Evolutionary conservation across 1,140 invertebrate species (phyloP), one percentile per base, ranked within the genome.

Genomic region (Zaprionus vittiger): DNA sequence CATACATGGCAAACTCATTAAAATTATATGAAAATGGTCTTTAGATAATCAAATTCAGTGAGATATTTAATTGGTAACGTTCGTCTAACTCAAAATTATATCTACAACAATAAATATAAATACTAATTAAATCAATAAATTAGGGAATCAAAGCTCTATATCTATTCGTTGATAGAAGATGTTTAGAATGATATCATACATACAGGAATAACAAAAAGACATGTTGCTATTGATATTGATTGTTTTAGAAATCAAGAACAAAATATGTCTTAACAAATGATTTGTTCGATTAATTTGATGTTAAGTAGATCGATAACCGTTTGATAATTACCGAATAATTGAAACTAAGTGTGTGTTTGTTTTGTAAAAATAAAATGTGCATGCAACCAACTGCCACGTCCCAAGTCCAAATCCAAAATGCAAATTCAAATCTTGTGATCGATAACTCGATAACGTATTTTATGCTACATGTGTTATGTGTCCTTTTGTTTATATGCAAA

Each of bases 311-410:
- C 38, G 38, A 73, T 52, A 37, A 49, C 20, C 15, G 34, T 73
- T 66, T 49, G 7, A 72, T 57, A 12, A 44, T 52, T 73, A 20
- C 15, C 55, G 55, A 67, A 15, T 47, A 38, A 59, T 28, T 60
- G 24, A 60, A 54, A 54, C 26, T 49, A 24, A 26, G 56, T 61
- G 34, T 72, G 49, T 74, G 41, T 75, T 63, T 71, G 38, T 59
- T 60, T 52, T 60, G 38, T 70, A 38, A 24, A 57, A 60, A 24
- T 49, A 60, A 60, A 56, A 44, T 60, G 44, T 71, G 73, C 73
- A 76, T 76, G 73, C 56, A 49, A 75, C 59, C 65, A 47, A 62
- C 60, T 37, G 41, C 65, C 73, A 70, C 59, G 67, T 26, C 73
- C 67, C 38, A 24, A 12, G 37, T 38, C 73, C 60, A 31, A 44